Evolutionary conservation across 1,140 invertebrate genomes (phyloP), one percentile per base, ranked within the genome.

Genomic region (Bombus ignitus): DNA sequence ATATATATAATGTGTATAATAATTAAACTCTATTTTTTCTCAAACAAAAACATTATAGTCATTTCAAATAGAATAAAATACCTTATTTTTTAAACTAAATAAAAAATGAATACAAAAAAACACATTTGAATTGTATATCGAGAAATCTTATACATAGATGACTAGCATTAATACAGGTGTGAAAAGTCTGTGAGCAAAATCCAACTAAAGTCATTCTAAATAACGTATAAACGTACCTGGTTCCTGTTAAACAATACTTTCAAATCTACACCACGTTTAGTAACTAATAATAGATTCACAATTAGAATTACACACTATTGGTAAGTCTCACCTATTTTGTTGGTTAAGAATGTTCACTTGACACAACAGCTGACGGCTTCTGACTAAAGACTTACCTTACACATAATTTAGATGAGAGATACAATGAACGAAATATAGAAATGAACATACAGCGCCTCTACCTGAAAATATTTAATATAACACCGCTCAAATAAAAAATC

Each of bases 331-430:
- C 74, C 66, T 85, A 88, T 79, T 91, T 91, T 91, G 80, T 91
- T 91, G 90, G 90, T 91, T 91, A 91, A 89, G 86, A 66, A 91
- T 71, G 81, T 89, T 88, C 86, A 80, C 81, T 91, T 86, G 90
- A 89, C 88, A 91, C 81, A 91, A 91, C 90, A 91, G 90, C 90
- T 91, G 90, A 91, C 84, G 88, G 84, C 65, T 85, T 82, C 47
- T 68, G 71, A 87, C 86, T 80, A 84, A 37, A 47, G 62, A n/a
- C 57, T 80, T 73, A 62, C 37, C 75, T 78, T 53, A n/a, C 28
- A 76, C n/a, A 65, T 57, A 57, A 15, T 75, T 79, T 47, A 84
- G 75, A 84, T 72, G 65, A 84, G 83, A 13, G 47, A 79, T 66
- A 10, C 39, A 71, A 39, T 59, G 37, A 62, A 42, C 39, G 12